Evolutionary conservation across 64 coral and sea anemone species (phyloP).

Genomic region (Dendronephthya gigantea): DNA sequence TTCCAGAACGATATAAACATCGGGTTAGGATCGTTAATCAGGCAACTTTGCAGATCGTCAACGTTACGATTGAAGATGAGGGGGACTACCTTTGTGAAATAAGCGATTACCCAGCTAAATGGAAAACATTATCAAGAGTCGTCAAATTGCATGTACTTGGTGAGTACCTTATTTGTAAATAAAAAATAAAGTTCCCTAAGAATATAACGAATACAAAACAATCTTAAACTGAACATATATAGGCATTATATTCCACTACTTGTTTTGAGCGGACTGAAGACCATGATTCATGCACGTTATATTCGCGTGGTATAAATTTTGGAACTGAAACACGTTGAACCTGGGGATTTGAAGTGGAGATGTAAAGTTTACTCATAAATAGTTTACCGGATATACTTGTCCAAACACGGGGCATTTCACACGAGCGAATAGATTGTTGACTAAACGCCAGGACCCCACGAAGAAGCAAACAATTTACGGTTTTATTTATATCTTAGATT

Average conservation of each 20-base stretch:
- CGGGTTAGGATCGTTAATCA: not conserved
- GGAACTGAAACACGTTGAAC: not conserved
- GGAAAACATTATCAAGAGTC: not conserved
- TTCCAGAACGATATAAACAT: not conserved
- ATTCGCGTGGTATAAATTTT: not conserved
- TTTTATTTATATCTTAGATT: not conserved
- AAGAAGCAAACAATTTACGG: slow-evolving; percentile 8
- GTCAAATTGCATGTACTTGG: not conserved
- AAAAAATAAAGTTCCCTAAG: too few relatives aligned
- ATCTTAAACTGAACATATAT: not conserved
- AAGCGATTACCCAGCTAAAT: not conserved
- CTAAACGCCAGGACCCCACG: not conserved
- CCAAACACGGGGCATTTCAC: not conserved
- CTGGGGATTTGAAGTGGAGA: not conserved
- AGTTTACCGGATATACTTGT: not conserved
- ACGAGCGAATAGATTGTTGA: not conserved
- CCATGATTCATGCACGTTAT: too few relatives aligned
- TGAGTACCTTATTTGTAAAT: too few relatives aligned
- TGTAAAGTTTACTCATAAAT: slow-evolving; percentile 1
- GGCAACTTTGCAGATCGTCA: not conserved
- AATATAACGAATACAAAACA: not conserved
- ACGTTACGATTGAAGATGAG: slow-evolving; percentile 16
- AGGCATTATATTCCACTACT: too few relatives aligned
- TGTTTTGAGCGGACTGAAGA: too few relatives aligned
- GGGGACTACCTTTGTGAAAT: slow-evolving; percentile 11